Percentiles rank a stretch among this genome's conserved stretches.
phyloP scores from a whole-genome alignment of 2,888 invertebrate species.

The Drosophila mercatorum region DNA sequence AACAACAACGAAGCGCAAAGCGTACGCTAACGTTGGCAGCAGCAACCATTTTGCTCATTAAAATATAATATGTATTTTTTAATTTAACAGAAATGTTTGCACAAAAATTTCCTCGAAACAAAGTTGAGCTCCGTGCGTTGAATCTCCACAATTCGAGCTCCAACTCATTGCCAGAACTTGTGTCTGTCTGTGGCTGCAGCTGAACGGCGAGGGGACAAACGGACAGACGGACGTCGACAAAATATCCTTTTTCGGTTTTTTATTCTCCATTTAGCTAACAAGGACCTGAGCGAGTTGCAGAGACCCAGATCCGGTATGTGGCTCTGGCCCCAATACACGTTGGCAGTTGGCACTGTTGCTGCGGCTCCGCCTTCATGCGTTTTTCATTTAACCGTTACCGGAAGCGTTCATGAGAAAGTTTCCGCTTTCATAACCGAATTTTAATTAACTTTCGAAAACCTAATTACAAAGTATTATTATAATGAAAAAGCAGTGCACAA shows the following conservation, averaged over 20 bases:
- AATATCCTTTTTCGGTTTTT: conserved; percentile 37
- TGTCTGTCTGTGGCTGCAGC: conserved; percentile 50
- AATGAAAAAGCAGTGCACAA: conserved; percentile 82
- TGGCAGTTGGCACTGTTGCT: conserved; percentile 22
- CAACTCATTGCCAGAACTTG: conserved; percentile 38
- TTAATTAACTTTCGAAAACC: conserved; percentile 85
- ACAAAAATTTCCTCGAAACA: conserved; percentile 81
- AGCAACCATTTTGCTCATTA: conserved; percentile 83
- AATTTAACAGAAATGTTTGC: conserved; percentile 84
- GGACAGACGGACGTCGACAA: background rate
- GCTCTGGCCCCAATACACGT: conserved; percentile 14
- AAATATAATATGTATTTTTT: conserved; percentile 84
- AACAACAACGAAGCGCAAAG: conserved; percentile 13
- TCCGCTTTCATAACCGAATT: conserved; percentile 85
- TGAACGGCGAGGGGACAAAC: conserved; percentile 6
- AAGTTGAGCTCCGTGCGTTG: conserved; percentile 62
- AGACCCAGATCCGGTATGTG: conserved; percentile 32
- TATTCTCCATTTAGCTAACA: conserved; percentile 61
- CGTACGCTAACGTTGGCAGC: conserved; percentile 31
- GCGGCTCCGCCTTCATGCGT: conserved; percentile 57
- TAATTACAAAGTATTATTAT: conserved; percentile 85
- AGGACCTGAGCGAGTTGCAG: conserved; percentile 34
- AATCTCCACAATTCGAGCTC: conserved; percentile 43
- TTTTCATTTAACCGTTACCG: conserved; percentile 70
- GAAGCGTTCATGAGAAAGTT: conserved; percentile 83